Evolutionary conservation across 2,888 invertebrate genomes (phyloP), one percentile per base, ranked within the genome.

Genomic region (Fragum fragum): DNA sequence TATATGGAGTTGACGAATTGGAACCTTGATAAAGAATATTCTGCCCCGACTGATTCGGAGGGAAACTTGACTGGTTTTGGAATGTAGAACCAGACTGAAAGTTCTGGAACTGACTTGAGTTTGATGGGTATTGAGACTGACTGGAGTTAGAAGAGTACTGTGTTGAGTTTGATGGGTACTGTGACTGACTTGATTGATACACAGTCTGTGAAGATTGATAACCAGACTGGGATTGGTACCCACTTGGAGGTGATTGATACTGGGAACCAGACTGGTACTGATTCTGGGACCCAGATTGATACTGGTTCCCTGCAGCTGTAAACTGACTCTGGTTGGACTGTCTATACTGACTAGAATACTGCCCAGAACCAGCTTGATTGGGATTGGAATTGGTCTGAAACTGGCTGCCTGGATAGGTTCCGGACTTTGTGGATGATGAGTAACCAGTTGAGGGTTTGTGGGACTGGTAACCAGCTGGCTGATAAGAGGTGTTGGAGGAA

Each of bases 61-160:
- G 88, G 73, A 85, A 91, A 79, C 85, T 85, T 39, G 87, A 83
- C 76, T 90, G 90, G 83, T 85, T 87, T 79, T 92, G 92, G 90
- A 91, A 93, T 81, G 91, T 84, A 55, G 92, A 89, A 71, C 89
- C 88, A 77, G 90, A 86, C 82, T 90, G 89, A 77, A 87, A 89
- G 73, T 83, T 87, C 73, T 88, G 90, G 76, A 85, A 90, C 77
- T 88, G 90, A 83, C 80, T 88, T 76, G 84, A 87, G 42, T 72
- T 71, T 29, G 80, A 63, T 36, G 73, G 81, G 70, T 82, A 87
- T 69, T 88, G 89, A 66, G 83, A 87, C 74, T 85, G 85, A 82
- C 84, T 87, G 52, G 92, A 89, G 66, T 89, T 87, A 76, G 91
- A 86, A 81, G 90, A 89, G 76, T 87, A 89, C 77, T 88, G 90